Conservation (phyloP, 2,797 vertebrate species). For the Staurois parvus region DNA sequence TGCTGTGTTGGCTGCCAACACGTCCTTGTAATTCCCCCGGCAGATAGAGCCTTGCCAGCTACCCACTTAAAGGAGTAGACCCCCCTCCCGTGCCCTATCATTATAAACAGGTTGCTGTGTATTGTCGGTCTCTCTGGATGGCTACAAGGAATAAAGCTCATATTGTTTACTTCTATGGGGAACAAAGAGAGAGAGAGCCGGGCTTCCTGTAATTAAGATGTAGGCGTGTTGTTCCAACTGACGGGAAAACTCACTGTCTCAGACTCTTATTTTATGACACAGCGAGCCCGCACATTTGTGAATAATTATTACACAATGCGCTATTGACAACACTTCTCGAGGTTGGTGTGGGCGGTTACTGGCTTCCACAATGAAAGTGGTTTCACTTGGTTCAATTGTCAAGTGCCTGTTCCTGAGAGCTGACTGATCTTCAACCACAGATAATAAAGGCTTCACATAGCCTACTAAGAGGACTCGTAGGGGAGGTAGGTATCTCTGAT, state of each 20-base stretch:
- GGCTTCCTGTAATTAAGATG: constrained; percentile 85
- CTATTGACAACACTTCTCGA: constrained; percentile 78
- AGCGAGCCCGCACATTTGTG: constrained; percentile 81
- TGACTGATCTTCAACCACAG: constrained; percentile 7
- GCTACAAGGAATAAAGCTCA: constrained; percentile 79
- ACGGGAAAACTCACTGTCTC: constrained; percentile 82
- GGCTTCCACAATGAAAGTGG: constrained; percentile 74
- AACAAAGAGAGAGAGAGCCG: constrained; percentile 77
- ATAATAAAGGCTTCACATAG: no score
- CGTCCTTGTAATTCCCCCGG: no score
- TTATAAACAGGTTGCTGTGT: constrained; percentile 10
- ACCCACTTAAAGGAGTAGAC: constrained; percentile 55
- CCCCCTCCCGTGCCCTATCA: not conserved
- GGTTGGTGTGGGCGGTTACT: constrained; percentile 74
- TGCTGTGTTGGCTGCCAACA: no score
- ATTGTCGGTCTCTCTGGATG: constrained; percentile 69
- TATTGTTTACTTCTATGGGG: constrained; percentile 80
- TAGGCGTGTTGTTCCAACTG: constrained; percentile 84
- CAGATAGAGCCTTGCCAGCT: no score
- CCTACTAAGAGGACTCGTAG: no score
- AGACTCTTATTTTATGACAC: constrained; percentile 77
- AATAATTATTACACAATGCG: constrained; percentile 81
- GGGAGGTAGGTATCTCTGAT: no score
- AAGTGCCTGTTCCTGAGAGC: no score
- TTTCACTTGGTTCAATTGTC: constrained; percentile 73